Evolutionary conservation across 2,797 vertebrate genomes (phyloP).

Genomic region (Gadopsis bispinosus): DNA sequence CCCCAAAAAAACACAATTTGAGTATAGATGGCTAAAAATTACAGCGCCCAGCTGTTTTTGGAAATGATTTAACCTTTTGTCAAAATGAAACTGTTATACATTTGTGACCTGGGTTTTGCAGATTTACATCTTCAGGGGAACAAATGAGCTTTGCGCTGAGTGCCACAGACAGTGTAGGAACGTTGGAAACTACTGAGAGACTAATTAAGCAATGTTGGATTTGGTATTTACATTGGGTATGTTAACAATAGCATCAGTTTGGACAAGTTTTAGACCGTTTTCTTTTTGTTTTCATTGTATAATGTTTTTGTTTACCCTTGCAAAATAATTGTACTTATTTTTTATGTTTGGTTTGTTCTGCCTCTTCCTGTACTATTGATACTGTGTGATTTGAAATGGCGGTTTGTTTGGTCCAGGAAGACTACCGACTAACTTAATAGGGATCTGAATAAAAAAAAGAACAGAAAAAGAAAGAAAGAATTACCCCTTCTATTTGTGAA

Average conservation of each 20-base stretch:
- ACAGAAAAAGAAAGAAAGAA: neutral
- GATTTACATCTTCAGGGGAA: constrained; percentile 2
- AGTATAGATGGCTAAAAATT: neutral
- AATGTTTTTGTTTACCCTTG: neutral
- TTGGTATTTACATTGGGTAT: constrained; percentile 10
- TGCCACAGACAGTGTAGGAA: neutral
- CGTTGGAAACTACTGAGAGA: constrained; percentile 12
- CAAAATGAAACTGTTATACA: neutral
- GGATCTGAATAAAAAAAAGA: neutral
- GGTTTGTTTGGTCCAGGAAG: neutral
- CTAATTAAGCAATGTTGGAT: neutral
- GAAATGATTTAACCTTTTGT: neutral
- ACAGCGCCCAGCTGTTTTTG: neutral
- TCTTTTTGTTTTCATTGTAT: neutral
- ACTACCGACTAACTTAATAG: neutral
- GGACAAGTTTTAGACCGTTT: neutral
- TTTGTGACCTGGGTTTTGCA: neutral
- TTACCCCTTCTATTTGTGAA: neutral
- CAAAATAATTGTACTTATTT: neutral
- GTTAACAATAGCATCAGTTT: neutral
- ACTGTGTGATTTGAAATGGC: neutral
- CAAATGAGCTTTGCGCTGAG: constrained; percentile 1
- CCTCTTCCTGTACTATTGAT: neutral
- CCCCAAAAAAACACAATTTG: neutral
- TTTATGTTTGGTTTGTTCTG: neutral